phyloP scores from a whole-genome alignment of 2,113 vertebrate genomes.

The Ochotona princeps region DNA sequence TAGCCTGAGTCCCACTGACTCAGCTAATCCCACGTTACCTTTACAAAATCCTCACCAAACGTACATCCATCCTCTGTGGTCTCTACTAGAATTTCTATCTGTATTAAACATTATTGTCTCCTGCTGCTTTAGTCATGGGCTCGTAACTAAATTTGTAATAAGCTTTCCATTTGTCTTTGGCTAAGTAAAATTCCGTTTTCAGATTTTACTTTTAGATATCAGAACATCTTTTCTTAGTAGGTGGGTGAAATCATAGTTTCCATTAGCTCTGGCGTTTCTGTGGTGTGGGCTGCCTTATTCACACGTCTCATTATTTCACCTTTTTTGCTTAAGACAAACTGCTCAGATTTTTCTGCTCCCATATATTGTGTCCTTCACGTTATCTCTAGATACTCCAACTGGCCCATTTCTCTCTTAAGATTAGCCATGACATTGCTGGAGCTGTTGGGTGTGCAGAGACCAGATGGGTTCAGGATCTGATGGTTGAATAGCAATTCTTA shows the following conservation, averaged over 20 bases:
- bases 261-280: fast-evolving
- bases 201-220: neutral
- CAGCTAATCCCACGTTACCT: neutral
- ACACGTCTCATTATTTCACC: neutral
- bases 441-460: neutral
- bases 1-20: neutral
- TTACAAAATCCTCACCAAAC: neutral
- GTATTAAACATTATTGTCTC: neutral
- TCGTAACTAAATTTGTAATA: neutral
- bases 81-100: neutral
- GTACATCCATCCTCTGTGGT: fast-evolving
- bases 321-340: neutral
- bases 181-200: neutral
- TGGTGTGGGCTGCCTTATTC: neutral
- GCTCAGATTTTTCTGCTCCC: neutral
- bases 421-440: neutral
- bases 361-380: neutral
- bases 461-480: neutral
- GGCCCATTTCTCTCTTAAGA: neutral
- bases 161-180: neutral
- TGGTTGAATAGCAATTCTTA: neutral
- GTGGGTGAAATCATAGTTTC: neutral
- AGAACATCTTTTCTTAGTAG: neutral
- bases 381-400: too few species aligned
- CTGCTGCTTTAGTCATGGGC: neutral